phyloP scores from a whole-genome alignment of 2,888 invertebrate genomes.

The Trisateles emortualis region DNA sequence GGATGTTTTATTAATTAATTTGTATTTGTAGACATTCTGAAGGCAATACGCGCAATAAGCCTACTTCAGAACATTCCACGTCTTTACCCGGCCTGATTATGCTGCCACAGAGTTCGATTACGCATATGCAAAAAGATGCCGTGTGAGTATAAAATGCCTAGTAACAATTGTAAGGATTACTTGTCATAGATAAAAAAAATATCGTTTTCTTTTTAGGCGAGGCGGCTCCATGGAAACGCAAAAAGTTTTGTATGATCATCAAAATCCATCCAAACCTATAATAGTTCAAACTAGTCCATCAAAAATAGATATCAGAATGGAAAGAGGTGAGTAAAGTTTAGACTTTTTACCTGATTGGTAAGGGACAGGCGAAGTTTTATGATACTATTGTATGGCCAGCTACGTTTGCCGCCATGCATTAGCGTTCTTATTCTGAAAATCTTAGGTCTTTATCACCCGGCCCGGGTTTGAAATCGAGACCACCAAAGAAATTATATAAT shows the following conservation, averaged over 20 bases:
- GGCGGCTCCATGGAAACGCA: conserved; percentile 67
- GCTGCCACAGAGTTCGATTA: conserved; percentile 73
- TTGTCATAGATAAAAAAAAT: too few species aligned
- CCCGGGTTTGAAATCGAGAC: too few species aligned
- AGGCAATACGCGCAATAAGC: conserved; percentile 69
- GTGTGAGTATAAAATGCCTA: conserved; percentile 56
- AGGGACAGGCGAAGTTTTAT: too few species aligned
- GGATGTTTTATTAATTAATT: background rate
- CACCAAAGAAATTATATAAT: too few species aligned
- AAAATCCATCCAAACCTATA: conserved; percentile 89
- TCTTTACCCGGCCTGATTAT: conserved; percentile 77
- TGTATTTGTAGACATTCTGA: conserved; percentile 62
- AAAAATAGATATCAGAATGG: conserved; percentile 76
- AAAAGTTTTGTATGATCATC: conserved; percentile 78
- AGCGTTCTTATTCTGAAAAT: too few species aligned
- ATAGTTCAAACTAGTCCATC: conserved; percentile 86
- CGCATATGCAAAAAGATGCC: conserved; percentile 73
- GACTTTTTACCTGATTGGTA: too few species aligned
- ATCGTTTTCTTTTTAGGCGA: conserved; percentile 50
- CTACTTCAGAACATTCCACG: conserved; percentile 64
- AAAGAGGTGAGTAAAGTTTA: conserved; percentile 65
- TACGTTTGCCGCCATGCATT: too few species aligned
- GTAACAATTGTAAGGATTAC: background rate
- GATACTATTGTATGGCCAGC: too few species aligned
- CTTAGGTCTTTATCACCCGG: too few species aligned